phyloP scores from a whole-genome alignment of 2,113 vertebrate species.

The Steatornis caripensis region DNA sequence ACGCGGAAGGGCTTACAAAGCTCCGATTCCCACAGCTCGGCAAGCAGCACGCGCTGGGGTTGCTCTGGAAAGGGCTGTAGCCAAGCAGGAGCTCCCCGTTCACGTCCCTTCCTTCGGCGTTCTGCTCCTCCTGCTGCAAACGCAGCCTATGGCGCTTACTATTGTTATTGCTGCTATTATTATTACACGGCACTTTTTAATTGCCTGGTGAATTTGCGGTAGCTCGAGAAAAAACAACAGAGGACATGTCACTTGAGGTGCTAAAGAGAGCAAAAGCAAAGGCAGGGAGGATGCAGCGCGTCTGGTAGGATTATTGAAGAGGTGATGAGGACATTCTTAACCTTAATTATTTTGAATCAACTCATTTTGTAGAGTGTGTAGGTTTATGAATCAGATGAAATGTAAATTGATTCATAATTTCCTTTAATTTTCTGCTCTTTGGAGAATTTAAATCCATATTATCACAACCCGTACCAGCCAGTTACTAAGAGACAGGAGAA shows the following conservation, averaged over 20 bases:
- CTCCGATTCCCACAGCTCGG: background rate
- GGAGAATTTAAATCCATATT: constrained; percentile 44
- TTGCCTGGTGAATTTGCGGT: background rate
- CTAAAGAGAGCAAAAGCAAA: background rate
- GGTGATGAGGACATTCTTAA: constrained; percentile 55
- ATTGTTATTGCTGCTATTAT: background rate
- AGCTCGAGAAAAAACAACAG: background rate
- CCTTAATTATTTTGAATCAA: constrained; percentile 54
- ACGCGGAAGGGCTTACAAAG: background rate
- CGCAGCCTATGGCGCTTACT: background rate
- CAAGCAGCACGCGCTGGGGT: rapidly evolving
- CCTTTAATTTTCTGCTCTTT: constrained; percentile 57
- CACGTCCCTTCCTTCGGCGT: background rate
- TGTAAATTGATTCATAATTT: constrained; percentile 59
- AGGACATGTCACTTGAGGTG: background rate
- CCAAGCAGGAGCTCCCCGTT: background rate
- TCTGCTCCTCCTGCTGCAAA: background rate
- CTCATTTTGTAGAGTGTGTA: constrained; percentile 40
- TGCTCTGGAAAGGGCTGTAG: background rate
- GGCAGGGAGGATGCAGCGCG: background rate
- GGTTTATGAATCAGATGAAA: constrained; percentile 57
- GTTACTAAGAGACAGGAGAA: constrained; percentile 35
- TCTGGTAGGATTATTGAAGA: constrained; percentile 17
- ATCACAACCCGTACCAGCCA: constrained; percentile 26
- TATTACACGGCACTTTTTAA: constrained; percentile 14